phyloP scores from a whole-genome alignment of 2,888 invertebrate genomes.

The Tiphia femorata region DNA sequence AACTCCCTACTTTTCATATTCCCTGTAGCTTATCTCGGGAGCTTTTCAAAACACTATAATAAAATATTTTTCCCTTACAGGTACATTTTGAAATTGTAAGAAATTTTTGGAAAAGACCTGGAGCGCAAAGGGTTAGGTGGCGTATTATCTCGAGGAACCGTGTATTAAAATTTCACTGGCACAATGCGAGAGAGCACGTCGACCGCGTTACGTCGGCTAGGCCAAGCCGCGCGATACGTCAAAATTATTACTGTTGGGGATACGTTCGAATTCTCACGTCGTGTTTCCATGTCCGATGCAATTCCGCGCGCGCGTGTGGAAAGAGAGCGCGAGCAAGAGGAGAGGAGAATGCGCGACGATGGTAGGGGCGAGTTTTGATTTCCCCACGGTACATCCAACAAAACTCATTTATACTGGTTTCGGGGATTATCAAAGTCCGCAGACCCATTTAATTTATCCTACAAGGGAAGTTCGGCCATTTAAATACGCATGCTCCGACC shows the following conservation, averaged over 20 bases:
- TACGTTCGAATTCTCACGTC: slow-evolving; percentile 24
- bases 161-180: neutral
- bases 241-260: slow-evolving; percentile 28
- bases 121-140: no score
- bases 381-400: slow-evolving; percentile 54
- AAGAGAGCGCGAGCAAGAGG: slow-evolving; percentile 11
- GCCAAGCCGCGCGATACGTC: slow-evolving; percentile 12
- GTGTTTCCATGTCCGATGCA: slow-evolving; percentile 36
- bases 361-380: slow-evolving; percentile 54
- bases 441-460: slow-evolving; percentile 51
- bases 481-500: slow-evolving; percentile 41
- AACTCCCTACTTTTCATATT: no score
- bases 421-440: slow-evolving; percentile 50
- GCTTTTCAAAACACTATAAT: no score
- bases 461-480: slow-evolving; percentile 42
- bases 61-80: no score
- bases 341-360: no score
- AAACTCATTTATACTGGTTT: slow-evolving; percentile 57
- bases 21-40: no score
- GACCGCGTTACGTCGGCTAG: neutral
- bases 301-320: slow-evolving; percentile 26
- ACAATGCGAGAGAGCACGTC: neutral
- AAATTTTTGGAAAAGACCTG: no score
- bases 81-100: no score
- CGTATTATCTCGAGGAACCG: no score